Percentiles rank a stretch among this genome's conserved stretches.
phyloP scores from a whole-genome alignment of 30 jellyfish, hydroid and myxozoan species.

The Turritopsis rubra region DNA sequence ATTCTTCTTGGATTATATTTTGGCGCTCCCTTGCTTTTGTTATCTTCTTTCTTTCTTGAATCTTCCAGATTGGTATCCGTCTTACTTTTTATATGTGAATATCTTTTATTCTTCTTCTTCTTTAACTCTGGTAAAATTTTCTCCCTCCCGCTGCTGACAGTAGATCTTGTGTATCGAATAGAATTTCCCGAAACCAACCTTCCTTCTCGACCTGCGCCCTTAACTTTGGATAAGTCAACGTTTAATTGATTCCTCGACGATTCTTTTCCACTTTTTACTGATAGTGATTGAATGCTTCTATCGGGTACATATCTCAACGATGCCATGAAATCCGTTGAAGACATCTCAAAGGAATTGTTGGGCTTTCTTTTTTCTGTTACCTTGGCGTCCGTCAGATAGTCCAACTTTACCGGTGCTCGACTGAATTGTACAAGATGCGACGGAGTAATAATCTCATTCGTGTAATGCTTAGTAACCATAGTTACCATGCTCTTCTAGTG shows the following conservation, averaged over 20 bases:
- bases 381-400: neutral
- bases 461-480: neutral
- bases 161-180: neutral
- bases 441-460: neutral
- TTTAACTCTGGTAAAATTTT: neutral
- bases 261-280: neutral
- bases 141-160: neutral
- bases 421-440: neutral
- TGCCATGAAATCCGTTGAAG: neutral
- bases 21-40: neutral
- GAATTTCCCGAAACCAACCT: neutral
- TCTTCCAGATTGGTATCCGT: constrained; percentile 14
- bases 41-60: neutral
- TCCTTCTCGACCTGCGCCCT: neutral
- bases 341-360: neutral
- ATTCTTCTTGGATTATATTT: neutral
- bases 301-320: neutral
- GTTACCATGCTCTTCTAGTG: neutral
- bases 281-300: neutral
- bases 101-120: neutral
- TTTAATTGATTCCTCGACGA: neutral
- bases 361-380: neutral
- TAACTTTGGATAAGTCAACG: neutral
- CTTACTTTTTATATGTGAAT: constrained; percentile 8
- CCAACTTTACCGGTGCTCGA: neutral